These are phyloP conservation scores for Acridotheres tristis DNA, from an alignment of 2,797 vertebrate genomes.

Conservation along the genomic window DNA sequence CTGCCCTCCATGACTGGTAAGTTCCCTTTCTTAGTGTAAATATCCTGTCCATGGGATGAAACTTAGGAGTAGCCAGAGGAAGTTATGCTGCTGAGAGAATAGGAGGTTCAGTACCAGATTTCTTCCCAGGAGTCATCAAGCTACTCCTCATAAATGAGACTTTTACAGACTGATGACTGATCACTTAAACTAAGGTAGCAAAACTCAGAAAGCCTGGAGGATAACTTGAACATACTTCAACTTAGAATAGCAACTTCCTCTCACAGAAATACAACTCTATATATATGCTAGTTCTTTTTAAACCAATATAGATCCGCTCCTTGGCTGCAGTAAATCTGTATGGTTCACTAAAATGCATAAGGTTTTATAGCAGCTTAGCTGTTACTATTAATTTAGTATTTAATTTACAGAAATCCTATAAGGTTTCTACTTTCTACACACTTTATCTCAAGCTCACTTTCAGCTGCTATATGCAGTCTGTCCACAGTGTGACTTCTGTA, in stretches of 20 bases:
- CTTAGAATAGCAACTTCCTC: background rate
- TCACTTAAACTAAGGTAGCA: background rate
- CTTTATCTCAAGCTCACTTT: background rate
- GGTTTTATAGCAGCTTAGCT: background rate
- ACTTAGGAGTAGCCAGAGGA: background rate
- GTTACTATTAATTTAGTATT: background rate
- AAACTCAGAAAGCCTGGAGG: background rate
- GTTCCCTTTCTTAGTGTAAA: background rate
- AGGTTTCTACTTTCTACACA: background rate
- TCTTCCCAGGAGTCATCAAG: background rate
- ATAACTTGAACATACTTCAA: background rate
- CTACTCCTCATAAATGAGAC: background rate
- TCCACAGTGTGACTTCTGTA: background rate
- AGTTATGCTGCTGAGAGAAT: background rate
- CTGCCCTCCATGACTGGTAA: background rate
- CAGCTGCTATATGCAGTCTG: background rate
- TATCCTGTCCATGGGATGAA: background rate
- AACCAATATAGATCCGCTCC: background rate
- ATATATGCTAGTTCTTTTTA: background rate
- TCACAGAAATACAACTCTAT: background rate
- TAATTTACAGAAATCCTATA: background rate
- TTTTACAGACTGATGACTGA: background rate
- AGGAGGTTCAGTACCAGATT: background rate
- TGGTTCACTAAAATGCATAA: background rate
- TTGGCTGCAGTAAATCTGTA: background rate